Evolutionary conservation across 2,888 invertebrate genomes (phyloP).

Genomic region (Blastobasis lacticolella): DNA sequence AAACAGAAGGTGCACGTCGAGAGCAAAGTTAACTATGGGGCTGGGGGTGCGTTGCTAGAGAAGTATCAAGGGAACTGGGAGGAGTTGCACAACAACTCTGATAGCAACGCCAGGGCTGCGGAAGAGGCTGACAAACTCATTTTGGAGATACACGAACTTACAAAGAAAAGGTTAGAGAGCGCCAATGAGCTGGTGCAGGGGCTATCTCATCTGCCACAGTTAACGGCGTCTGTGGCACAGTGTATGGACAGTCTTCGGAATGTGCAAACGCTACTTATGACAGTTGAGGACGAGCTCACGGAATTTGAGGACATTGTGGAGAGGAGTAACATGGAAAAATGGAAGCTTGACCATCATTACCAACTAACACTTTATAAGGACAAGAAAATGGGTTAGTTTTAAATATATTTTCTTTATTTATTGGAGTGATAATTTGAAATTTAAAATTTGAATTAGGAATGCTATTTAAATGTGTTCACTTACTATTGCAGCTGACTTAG

Average conservation of each 20-base stretch:
- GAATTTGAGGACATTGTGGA: constrained; percentile 81
- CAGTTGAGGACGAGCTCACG: constrained; percentile 77
- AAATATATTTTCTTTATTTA: background rate
- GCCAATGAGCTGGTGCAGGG: constrained; percentile 51
- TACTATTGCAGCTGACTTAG: constrained; percentile 43
- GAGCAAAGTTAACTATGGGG: constrained; percentile 67
- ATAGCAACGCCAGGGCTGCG: constrained; percentile 78
- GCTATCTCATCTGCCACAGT: constrained; percentile 45
- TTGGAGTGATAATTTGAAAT: background rate
- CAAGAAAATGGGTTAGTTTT: constrained; percentile 77
- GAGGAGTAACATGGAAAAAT: constrained; percentile 79
- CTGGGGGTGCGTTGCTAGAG: constrained; percentile 79
- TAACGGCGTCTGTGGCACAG: constrained; percentile 61
- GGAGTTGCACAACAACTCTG: constrained; percentile 79
- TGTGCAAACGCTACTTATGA: constrained; percentile 74
- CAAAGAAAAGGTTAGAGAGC: constrained; percentile 42
- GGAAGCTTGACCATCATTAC: constrained; percentile 81
- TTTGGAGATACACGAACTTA: constrained; percentile 42
- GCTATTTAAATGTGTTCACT: background rate
- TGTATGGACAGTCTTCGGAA: constrained; percentile 66
- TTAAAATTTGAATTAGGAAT: too few relatives aligned
- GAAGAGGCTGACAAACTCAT: constrained; percentile 65
- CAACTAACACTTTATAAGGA: constrained; percentile 81
- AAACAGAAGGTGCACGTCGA: constrained; percentile 44
- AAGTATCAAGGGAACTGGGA: constrained; percentile 84